Conservation (phyloP, 2,113 vertebrate species). For the Pardalotus punctatus region DNA sequence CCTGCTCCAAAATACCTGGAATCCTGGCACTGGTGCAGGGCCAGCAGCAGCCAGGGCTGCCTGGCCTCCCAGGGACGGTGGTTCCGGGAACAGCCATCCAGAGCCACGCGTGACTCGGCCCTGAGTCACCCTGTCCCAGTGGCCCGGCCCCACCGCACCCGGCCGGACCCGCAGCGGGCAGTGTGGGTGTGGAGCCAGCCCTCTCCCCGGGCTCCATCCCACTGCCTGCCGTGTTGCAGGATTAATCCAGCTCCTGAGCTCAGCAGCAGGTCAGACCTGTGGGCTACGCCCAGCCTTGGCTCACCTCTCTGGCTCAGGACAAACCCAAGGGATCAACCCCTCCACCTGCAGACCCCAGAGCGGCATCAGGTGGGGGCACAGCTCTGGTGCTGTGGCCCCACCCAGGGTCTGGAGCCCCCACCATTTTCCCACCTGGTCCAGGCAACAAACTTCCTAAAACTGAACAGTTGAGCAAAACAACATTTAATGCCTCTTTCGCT, state of each 20-base stretch:
- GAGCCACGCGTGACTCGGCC: neutral
- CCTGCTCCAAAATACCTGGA: neutral
- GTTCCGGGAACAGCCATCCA: neutral
- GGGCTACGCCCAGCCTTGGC: neutral
- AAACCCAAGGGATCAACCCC: neutral
- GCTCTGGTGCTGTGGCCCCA: rapidly evolving
- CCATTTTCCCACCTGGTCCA: neutral
- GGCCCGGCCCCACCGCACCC: neutral
- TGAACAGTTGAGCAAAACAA: neutral
- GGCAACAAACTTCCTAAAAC: neutral
- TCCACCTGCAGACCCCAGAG: rapidly evolving
- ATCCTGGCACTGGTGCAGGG: neutral
- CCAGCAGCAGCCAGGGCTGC: neutral
- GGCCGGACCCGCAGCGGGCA: neutral
- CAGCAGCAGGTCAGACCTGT: neutral
- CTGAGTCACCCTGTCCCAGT: conserved; percentile 4
- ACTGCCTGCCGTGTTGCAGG: neutral
- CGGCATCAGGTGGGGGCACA: rapidly evolving
- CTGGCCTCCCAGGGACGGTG: rapidly evolving
- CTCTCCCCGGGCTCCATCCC: neutral
- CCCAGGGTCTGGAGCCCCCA: neutral
- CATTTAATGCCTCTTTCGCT: neutral
- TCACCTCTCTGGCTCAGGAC: neutral
- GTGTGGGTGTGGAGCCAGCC: neutral
- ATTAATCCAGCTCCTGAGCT: neutral